These are phyloP conservation scores for Drosophila macrothrix DNA, from an alignment of 2,888 invertebrate genomes.

Conservation along the genomic window DNA sequence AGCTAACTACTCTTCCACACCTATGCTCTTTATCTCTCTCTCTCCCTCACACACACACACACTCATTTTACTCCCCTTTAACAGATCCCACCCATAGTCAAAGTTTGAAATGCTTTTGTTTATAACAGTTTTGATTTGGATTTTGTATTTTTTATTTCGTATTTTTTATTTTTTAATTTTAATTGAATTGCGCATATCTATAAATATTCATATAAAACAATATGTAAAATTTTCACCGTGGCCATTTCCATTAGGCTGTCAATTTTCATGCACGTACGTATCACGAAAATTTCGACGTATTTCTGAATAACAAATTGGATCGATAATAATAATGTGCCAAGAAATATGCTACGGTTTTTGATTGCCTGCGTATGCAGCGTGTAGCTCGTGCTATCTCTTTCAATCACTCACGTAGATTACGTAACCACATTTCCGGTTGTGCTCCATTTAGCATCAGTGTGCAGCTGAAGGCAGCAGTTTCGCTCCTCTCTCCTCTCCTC, in stretches of 20 bases:
- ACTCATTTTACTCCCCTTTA: background rate
- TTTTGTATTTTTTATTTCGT: background rate
- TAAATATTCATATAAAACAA: conserved; percentile 40
- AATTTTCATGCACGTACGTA: background rate
- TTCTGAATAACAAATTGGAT: conserved; percentile 18
- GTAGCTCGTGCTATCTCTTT: background rate
- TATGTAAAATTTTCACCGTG: background rate
- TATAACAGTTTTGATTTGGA: conserved; percentile 7
- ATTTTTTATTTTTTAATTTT: conserved; percentile 21
- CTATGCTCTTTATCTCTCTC: background rate
- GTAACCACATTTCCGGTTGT: conserved; percentile 63
- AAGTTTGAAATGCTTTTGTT: conserved; percentile 42
- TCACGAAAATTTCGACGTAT: conserved; percentile 24
- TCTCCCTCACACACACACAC: background rate
- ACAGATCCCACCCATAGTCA: conserved; percentile 6
- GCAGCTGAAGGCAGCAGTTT: conserved; percentile 14
- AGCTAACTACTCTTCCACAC: conserved; percentile 1
- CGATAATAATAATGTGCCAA: conserved; percentile 56
- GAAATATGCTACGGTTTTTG: conserved; percentile 56
- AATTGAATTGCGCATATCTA: conserved; percentile 20
- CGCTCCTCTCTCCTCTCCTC: background rate
- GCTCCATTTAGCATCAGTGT: conserved; percentile 20
- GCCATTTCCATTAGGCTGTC: conserved; percentile 7
- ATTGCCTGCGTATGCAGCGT: conserved; percentile 15
- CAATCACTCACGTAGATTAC: conserved; percentile 56